Percentiles rank a stretch among this genome's conserved stretches.
Evolutionary conservation across 2,113 vertebrate genomes (phyloP).

Genomic region (Coptodon rendalli): DNA sequence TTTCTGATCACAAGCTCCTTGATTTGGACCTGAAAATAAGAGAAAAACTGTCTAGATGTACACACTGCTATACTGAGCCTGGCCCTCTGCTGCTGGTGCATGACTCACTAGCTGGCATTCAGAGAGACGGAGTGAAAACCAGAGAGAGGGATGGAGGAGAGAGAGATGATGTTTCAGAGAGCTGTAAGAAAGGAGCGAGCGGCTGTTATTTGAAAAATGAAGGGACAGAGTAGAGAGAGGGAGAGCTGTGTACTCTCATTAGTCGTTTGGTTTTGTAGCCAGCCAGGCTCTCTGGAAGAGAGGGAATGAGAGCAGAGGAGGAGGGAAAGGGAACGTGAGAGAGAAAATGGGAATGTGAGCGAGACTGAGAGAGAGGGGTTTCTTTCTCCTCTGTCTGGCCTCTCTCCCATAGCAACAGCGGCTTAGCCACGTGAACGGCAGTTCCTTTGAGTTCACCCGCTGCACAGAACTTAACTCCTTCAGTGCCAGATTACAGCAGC

Average conservation of each 20-base stretch:
- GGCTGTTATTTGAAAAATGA: conserved; percentile 43
- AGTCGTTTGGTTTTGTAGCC: conserved; percentile 43
- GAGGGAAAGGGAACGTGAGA: background rate
- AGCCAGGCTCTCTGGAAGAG: conserved; percentile 33
- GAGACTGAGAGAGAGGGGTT: conserved; percentile 28
- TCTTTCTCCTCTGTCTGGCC: conserved; percentile 71
- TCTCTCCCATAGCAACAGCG: conserved; percentile 76
- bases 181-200: conserved; percentile 24
- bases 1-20: background rate
- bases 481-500: conserved; percentile 14
- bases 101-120: conserved; percentile 30
- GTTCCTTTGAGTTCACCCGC: conserved; percentile 67
- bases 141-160: background rate
- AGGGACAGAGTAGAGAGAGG: background rate
- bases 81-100: conserved; percentile 25
- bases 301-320: conserved; percentile 17
- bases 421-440: conserved; percentile 68
- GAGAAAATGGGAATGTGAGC: conserved; percentile 28
- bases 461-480: conserved; percentile 62
- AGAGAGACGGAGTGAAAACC: background rate
- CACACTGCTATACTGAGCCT: conserved; percentile 1
- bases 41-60: background rate
- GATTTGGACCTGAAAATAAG: background rate
- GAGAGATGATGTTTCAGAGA: conserved; percentile 13
- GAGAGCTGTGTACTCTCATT: conserved; percentile 41